Percentiles rank a stretch among this genome's conserved stretches.
Conservation (phyloP, 1,140 invertebrate genomes). For the fruit fly (Drosophila melanogaster) region Release_6_plus_ISO1_MT NT_033777.3:16987501-16988000, state of each 20-base stretch:
- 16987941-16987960: slow-evolving; percentile 7
- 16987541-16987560: slow-evolving; percentile 39
- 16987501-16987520: slow-evolving; percentile 15
- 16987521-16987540: slow-evolving; percentile 40
- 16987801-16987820: slow-evolving; percentile 24
- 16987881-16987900: slow-evolving; percentile 12
- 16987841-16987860: slow-evolving; percentile 30
- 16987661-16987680: slow-evolving; percentile 41
- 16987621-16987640: slow-evolving; percentile 20
- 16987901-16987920: slow-evolving; percentile 11
- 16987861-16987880: slow-evolving; percentile 12
- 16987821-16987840: slow-evolving; percentile 40
- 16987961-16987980: neutral
- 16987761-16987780: neutral
- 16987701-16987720: slow-evolving; percentile 47
- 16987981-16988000: neutral
- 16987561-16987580: slow-evolving; percentile 41
- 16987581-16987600: slow-evolving; percentile 15
- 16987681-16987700: slow-evolving; percentile 36
- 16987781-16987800: slow-evolving; percentile 12
- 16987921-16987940: slow-evolving; percentile 40
- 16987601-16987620: slow-evolving; percentile 21
- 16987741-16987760: slow-evolving; percentile 20
- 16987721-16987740: slow-evolving; percentile 23
- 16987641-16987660: slow-evolving; percentile 16